These are phyloP conservation scores for Artibeus jamaicensis DNA, from an alignment of 2,797 vertebrate species.

Conservation along the genomic window DNA sequence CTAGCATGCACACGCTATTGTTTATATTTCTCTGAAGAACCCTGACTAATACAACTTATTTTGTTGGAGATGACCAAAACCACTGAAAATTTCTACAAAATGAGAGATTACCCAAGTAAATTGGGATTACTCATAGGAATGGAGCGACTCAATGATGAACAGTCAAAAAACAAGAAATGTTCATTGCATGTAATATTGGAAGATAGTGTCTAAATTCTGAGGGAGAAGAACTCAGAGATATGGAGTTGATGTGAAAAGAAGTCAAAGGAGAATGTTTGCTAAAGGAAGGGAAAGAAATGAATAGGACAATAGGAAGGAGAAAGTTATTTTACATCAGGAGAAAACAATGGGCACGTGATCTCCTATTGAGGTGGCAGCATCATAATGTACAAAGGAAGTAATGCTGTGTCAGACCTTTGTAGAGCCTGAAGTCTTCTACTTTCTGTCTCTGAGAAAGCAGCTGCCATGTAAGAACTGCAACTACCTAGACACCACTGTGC, in stretches of 20 bases:
- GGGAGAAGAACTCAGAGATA: neutral
- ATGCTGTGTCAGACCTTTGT: neutral
- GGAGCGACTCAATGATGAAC: neutral
- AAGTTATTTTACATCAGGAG: neutral
- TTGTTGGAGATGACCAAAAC: neutral
- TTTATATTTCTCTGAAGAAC: neutral
- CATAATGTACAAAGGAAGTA: neutral
- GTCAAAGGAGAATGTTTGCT: neutral
- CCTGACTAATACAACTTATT: neutral
- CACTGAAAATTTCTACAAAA: neutral
- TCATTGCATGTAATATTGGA: neutral
- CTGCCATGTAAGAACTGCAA: neutral
- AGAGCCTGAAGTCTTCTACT: neutral
- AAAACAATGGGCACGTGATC: neutral
- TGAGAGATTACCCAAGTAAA: neutral
- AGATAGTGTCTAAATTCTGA: neutral
- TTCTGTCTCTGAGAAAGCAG: neutral
- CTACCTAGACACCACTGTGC: neutral
- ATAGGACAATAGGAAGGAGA: neutral
- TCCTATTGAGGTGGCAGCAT: neutral
- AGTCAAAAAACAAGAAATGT: neutral
- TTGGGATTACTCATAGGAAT: neutral
- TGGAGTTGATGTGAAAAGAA: neutral
- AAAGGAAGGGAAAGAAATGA: neutral
- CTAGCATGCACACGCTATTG: neutral